Evolutionary conservation across 2,113 vertebrate genomes (phyloP), one percentile per base, ranked within the genome.

Genomic region (Scartelaos histophorus): DNA sequence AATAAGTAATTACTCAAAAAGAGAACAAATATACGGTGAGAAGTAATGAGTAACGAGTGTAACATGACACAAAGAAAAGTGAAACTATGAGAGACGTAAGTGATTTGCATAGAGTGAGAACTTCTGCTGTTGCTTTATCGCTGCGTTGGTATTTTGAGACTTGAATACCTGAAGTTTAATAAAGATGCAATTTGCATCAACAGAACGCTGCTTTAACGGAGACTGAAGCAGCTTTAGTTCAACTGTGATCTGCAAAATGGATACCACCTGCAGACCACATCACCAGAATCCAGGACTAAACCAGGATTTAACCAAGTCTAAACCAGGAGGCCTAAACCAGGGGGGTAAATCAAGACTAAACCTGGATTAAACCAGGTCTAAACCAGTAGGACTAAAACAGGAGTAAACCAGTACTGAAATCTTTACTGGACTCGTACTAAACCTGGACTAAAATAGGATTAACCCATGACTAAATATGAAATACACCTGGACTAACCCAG

Each of bases 161-260:
- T 47, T 47, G 3, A 47, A 47, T 47, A 47, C 4, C 15, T 47
- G 46, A 3, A 51, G 4, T 51, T 51, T 19, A 51, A 51, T 51
- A 51, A 51, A 51, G 51, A 54, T 54, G n/a, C 51, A 54, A 54
- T 54, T 54, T 54, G 51, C 19, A 54, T 54, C 51, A 54, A 54
- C 51, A 54, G 16, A 2, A 54, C n/a, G 51, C 51, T 21, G 51
- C 51, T 51, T 7, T n/a, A 9, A 19, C 13, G 3, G 47, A 21
- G 7, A 21, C 53, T 22, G 56, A 58, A 13, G 7, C 51, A 54
- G 51, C 51, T 54, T 54, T 10, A 54, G 19, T 54, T 54, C 51
- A 54, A n/a, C 51, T 54, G 51, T 7, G 51, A 43, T n/a, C 51
- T 21, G 51, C 49, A 54, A n/a, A 10, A 7, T 54, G 51, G 51